Conservation (phyloP, 2,113 vertebrate species). For the Zingel zingel region DNA sequence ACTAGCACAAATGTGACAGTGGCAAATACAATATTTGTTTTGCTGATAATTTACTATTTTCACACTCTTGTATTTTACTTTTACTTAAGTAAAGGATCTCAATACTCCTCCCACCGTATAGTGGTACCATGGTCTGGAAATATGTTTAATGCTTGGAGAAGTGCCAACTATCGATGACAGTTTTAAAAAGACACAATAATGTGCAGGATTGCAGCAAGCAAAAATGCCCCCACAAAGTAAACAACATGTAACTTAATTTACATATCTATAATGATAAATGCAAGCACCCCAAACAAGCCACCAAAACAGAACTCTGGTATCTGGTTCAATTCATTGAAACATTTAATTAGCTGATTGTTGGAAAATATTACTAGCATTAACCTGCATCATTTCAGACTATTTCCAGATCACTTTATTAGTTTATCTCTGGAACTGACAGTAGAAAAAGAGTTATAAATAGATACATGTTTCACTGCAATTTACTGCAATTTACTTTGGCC, state of each 20-base stretch:
- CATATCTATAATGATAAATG: not conserved
- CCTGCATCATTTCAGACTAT: not conserved
- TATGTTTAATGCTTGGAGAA: too few relatives aligned
- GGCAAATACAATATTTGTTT: not conserved
- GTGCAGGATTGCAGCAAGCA: not conserved
- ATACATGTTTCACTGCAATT: constrained; percentile 3
- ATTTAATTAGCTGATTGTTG: not conserved
- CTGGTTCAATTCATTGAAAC: not conserved
- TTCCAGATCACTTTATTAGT: not conserved
- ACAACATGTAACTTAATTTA: not conserved
- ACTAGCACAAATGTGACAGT: too few relatives aligned
- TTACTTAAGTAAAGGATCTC: not conserved
- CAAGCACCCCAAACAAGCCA: not conserved
- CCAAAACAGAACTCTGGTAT: not conserved
- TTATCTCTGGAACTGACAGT: not conserved
- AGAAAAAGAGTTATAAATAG: not conserved
- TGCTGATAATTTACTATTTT: not conserved
- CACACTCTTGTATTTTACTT: not conserved
- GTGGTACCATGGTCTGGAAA: not conserved
- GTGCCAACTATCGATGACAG: not conserved
- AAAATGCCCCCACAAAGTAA: not conserved
- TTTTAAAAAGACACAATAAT: not conserved
- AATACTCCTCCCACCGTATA: not conserved
- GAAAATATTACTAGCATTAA: not conserved
- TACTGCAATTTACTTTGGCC: not conserved